Base-by-base conservation (phyloP, 2,797 vertebrate species). In the Argya squamiceps region DNA sequence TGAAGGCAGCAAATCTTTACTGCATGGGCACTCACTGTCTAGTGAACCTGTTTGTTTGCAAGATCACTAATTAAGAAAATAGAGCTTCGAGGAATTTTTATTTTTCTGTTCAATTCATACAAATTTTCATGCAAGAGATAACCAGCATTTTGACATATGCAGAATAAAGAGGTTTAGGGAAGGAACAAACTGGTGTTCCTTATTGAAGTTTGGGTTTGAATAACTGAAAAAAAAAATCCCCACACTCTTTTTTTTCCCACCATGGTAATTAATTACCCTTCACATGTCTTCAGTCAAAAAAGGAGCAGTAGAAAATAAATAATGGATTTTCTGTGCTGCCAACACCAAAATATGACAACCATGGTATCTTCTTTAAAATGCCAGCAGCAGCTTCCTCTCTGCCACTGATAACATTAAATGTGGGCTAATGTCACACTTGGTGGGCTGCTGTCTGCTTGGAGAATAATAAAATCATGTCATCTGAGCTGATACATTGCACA, bases 131-230 rank as follows among this genome's bases (percentile, higher is more conserved):
- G 26, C 11, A 59, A 73, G 21, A 65, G 7, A 46, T 50, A 58
- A 1, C 21, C 53, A 69, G 24, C 17, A 34, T 9, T 5, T 21
- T 30, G 43, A 30, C 22, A 24, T 6, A 46, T 15, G 5, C 27
- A 62, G 59, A 47, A 24, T 26, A 17, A 58, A 68, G 30, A 62
- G 3, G 7, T 73, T 81, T 32, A 56, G 22, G 13, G 10, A 5
- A 4, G 16, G 26, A 44, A 8, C 0, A 15, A 67, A 9, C 1
- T 2, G 24, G 4, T 46, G 60, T 15, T 74, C 11, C 13, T 32
- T 15, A 23, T 4, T 56, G 49, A 64, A 65, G 11, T 44, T 34
- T 46, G 6, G 2, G 7, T 10, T 71, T 92, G 23, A 84, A 49
- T 19, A 84, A 44, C 1, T 39, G 9, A 32, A 19, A 60, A 56